Conservation (phyloP, 2,797 vertebrate species). For the Kryptolebias ocellatus region DNA sequence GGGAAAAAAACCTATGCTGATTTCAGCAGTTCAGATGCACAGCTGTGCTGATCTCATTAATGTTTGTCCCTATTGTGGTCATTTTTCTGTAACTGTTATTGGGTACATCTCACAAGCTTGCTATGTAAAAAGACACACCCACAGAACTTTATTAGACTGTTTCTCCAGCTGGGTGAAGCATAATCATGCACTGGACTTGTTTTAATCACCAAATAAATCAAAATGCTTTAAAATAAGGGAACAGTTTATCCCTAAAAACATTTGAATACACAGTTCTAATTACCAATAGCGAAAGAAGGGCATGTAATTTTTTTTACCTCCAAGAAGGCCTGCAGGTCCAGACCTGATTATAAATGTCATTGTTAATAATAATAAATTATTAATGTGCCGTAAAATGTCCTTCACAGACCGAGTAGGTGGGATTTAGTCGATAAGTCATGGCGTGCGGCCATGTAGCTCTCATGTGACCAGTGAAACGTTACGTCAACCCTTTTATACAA, state of each 20-base stretch:
- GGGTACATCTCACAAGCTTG: not conserved
- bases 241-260: not conserved
- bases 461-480: constrained; percentile 69
- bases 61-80: not conserved
- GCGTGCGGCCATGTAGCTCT: constrained; percentile 40
- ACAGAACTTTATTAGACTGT: not conserved
- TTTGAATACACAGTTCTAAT: not conserved
- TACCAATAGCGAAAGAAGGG: not conserved
- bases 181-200: not conserved
- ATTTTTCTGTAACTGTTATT: not conserved
- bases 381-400: not conserved
- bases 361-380: not conserved
- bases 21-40: not conserved
- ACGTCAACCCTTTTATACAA: constrained; percentile 46
- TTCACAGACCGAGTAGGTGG: constrained; percentile 3
- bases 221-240: not conserved
- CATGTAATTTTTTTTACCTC: constrained; percentile 12
- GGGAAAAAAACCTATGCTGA: not conserved
- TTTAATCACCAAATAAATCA: constrained; percentile 13
- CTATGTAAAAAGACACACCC: not conserved
- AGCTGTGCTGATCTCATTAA: constrained; percentile 3
- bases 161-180: not conserved
- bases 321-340: not conserved
- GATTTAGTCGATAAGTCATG: constrained; percentile 39
- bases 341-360: not conserved